Conservation (phyloP, 2,113 vertebrate species). For the Podarcis raffonei region DNA sequence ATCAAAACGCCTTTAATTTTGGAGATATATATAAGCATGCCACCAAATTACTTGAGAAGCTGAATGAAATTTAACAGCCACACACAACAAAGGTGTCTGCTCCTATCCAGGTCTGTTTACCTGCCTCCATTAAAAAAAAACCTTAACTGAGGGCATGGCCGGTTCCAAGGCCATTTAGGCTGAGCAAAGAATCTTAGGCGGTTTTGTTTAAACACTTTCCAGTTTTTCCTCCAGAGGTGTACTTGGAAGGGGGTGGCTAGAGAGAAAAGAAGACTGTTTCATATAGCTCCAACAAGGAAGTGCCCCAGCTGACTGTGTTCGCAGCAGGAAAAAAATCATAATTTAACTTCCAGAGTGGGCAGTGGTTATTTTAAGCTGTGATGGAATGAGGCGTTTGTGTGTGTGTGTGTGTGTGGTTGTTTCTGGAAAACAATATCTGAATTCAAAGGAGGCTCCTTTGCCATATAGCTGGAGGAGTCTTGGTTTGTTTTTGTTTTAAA, state of each 20-base stretch:
- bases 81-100: not conserved
- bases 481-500: not conserved
- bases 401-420: conserved; percentile 21
- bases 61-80: not conserved
- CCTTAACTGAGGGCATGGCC: not conserved
- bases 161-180: not conserved
- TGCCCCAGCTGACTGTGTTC: not conserved
- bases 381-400: not conserved
- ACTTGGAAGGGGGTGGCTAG: not conserved
- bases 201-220: not conserved
- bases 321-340: not conserved
- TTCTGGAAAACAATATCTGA: not conserved
- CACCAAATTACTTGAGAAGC: not conserved
- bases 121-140: not conserved
- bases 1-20: not conserved
- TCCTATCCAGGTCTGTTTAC: conserved; percentile 12
- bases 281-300: not conserved
- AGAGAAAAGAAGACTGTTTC: not conserved
- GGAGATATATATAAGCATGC: not conserved
- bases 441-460: not conserved
- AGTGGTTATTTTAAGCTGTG: not conserved
- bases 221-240: not conserved
- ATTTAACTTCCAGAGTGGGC: not conserved
- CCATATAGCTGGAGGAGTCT: not conserved
- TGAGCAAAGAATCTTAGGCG: not conserved